Percentiles rank a stretch among this genome's conserved stretches.
Evolutionary conservation across 2,888 invertebrate species (phyloP).

Genomic region (Thereva unica): DNA sequence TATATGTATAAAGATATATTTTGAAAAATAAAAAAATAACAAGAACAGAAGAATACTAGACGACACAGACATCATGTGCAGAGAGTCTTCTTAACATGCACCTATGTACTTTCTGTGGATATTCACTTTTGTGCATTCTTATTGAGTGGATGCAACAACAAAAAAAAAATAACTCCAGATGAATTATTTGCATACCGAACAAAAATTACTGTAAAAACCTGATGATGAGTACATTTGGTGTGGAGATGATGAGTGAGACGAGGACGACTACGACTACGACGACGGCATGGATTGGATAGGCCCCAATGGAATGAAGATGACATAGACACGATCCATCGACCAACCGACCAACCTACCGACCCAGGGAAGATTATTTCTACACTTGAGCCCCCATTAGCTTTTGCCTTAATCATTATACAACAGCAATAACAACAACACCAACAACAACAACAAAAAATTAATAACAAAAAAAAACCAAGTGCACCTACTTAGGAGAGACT

Average conservation of each 20-base stretch:
- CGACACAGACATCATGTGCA: background rate
- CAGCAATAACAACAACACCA: too few relatives aligned
- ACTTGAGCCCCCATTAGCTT: too few relatives aligned
- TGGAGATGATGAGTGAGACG: slow-evolving; percentile 12
- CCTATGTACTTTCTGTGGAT: background rate
- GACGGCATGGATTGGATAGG: background rate
- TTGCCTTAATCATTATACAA: too few relatives aligned
- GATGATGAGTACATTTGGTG: slow-evolving; percentile 12
- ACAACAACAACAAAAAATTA: too few relatives aligned
- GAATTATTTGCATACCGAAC: slow-evolving; percentile 31
- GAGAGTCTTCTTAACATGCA: background rate
- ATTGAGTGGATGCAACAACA: background rate
- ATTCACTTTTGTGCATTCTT: background rate
- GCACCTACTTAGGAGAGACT: background rate
- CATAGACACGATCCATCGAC: background rate
- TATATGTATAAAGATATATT: background rate
- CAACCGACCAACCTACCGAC: too few relatives aligned
- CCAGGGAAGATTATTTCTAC: too few relatives aligned
- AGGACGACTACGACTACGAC: too few relatives aligned
- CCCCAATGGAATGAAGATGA: background rate
- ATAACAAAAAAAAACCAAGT: too few relatives aligned
- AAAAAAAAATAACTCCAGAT: background rate
- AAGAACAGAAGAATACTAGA: too few relatives aligned
- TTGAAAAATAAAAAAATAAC: background rate
- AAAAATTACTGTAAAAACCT: slow-evolving; percentile 35